A percentile compares a stretch with the other conserved stretches of the same genome.
Conservation (phyloP, 2,113 vertebrate genomes). For the Protomyctophum bolini region DNA sequence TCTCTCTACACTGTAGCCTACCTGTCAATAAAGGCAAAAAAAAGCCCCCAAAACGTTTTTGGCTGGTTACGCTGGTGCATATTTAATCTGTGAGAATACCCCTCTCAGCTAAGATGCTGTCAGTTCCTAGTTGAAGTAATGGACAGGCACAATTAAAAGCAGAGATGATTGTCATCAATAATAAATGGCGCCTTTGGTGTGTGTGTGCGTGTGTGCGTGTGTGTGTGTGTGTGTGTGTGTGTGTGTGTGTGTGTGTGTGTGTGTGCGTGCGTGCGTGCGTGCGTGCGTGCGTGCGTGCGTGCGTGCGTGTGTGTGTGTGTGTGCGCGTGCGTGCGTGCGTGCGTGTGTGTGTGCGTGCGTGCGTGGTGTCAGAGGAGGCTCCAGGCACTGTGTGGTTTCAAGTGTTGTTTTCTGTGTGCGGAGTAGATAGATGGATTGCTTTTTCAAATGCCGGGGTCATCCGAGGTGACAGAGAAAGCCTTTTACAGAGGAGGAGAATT, state of each 20-base stretch:
- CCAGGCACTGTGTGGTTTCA: conserved; percentile 52
- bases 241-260: too few species aligned
- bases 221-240: conserved; percentile 2
- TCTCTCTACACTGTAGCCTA: too few species aligned
- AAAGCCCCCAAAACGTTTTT: background rate
- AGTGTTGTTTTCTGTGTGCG: conserved; percentile 54
- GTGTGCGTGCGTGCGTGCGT: too few species aligned
- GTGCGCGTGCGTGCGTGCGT: too few species aligned
- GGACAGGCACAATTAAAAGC: conserved; percentile 39
- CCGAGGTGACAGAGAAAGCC: conserved; percentile 48
- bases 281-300: too few species aligned
- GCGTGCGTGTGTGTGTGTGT: too few species aligned
- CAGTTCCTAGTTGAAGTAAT: conserved; percentile 30
- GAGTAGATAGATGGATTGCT: conserved; percentile 36
- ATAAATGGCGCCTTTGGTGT: conserved; percentile 50
- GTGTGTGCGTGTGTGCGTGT: background rate
- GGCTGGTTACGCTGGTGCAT: background rate
- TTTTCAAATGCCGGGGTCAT: conserved; percentile 56
- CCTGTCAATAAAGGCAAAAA: too few species aligned
- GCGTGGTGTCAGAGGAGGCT: conserved; percentile 28
- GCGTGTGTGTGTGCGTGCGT: too few species aligned
- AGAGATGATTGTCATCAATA: conserved; percentile 54
- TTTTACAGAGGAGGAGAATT: conserved; percentile 29
- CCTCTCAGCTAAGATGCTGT: conserved; percentile 1
- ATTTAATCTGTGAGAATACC: conserved; percentile 10